phyloP scores from a whole-genome alignment of 2,888 invertebrate genomes.

The Leptarthrus brevirostris region DNA sequence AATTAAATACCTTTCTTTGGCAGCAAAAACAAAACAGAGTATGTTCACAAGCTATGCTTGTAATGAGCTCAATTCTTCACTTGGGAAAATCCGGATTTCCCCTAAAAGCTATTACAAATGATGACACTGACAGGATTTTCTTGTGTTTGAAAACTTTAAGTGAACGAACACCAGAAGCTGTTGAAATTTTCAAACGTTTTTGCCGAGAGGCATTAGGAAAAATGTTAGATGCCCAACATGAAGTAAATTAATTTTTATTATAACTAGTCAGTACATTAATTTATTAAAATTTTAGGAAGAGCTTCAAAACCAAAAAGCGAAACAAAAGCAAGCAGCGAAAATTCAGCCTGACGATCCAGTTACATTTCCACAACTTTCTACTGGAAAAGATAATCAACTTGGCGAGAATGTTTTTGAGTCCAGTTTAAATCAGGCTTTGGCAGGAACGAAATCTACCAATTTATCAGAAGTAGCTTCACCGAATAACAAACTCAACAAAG shows the following conservation, averaged over 20 bases:
- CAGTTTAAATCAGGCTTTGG: conserved; percentile 89
- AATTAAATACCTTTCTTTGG: neutral
- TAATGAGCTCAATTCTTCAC: conserved; percentile 87
- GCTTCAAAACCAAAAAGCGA: conserved; percentile 70
- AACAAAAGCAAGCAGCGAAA: conserved; percentile 75
- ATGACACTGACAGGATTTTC: conserved; percentile 90
- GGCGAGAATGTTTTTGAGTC: conserved; percentile 88
- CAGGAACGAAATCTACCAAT: conserved; percentile 70
- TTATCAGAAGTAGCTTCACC: conserved; percentile 70
- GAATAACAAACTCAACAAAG: conserved; percentile 76
- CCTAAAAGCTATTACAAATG: conserved; percentile 89
- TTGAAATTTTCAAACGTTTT: conserved; percentile 77
- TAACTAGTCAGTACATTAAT: neutral
- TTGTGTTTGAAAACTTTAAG: conserved; percentile 82
- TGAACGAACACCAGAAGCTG: conserved; percentile 75
- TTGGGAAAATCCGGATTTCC: conserved; percentile 82
- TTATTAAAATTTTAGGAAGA: conserved; percentile 59
- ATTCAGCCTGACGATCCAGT: conserved; percentile 91
- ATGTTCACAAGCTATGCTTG: conserved; percentile 86
- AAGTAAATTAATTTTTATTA: conserved; percentile 66
- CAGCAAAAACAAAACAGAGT: conserved; percentile 70
- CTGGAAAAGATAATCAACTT: conserved; percentile 72
- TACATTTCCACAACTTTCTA: conserved; percentile 80
- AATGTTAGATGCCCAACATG: conserved; percentile 84
- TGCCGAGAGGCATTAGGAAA: conserved; percentile 83